These are phyloP conservation scores for Phylloscopus whistleri DNA, from an alignment of 2,113 vertebrate genomes.

Conservation along the genomic window DNA sequence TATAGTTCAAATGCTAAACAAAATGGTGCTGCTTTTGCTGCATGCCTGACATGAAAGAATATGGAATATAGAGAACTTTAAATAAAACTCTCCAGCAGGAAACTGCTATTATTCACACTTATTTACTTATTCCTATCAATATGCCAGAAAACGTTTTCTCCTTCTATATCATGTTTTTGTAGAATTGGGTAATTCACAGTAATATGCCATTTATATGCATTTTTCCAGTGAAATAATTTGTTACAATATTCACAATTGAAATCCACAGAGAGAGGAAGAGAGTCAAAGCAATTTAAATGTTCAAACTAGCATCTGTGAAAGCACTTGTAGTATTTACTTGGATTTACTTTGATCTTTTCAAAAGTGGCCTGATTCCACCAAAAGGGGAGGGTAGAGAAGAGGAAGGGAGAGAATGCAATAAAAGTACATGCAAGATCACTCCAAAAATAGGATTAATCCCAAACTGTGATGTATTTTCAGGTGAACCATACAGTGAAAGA, in stretches of 20 bases:
- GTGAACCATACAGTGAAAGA: background rate
- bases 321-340: background rate
- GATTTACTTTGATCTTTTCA: background rate
- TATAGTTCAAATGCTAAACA: background rate
- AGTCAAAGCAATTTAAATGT: background rate
- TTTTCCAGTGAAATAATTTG: background rate
- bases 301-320: background rate
- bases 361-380: background rate
- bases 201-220: background rate
- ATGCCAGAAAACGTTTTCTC: background rate
- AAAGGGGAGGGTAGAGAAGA: background rate
- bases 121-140: background rate
- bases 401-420: background rate
- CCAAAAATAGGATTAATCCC: background rate
- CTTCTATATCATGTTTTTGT: background rate
- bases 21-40: background rate
- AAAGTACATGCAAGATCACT: background rate
- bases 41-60: background rate
- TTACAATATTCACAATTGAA: background rate
- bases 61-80: background rate
- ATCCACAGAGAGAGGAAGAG: background rate
- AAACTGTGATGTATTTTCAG: background rate
- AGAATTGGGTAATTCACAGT: background rate
- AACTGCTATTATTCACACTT: slow-evolving; percentile 1
- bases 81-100: slow-evolving; percentile 51